Conservation (phyloP, 2,797 vertebrate species). For the Champsocephalus esox region DNA sequence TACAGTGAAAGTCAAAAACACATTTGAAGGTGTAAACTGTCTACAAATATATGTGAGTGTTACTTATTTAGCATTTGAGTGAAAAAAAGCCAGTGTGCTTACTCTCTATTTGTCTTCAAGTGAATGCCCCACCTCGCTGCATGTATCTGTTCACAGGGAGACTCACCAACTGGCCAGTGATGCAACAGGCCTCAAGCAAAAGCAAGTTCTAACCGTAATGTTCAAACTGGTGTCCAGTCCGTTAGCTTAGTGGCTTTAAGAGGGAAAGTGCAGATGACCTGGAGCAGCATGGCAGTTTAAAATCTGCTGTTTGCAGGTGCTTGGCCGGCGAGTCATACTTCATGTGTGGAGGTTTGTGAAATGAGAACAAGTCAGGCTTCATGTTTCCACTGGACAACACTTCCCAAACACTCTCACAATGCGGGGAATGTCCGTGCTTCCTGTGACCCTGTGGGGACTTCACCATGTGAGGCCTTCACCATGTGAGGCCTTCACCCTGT, state of each 20-base stretch:
- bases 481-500: constrained; percentile 27
- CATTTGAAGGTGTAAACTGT: constrained; percentile 5
- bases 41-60: not conserved
- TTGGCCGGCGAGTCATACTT: constrained; percentile 16
- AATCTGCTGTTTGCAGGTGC: constrained; percentile 33
- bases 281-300: constrained; percentile 56
- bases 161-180: constrained; percentile 34
- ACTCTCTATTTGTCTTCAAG: constrained; percentile 6
- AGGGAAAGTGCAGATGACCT: constrained; percentile 29
- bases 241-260: constrained; percentile 33
- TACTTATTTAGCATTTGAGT: not conserved
- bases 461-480: constrained; percentile 30
- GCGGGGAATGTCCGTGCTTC: constrained; percentile 50
- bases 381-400: constrained; percentile 42
- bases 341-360: constrained; percentile 23
- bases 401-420: constrained; percentile 30
- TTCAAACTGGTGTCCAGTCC: constrained; percentile 5
- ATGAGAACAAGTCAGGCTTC: constrained; percentile 11
- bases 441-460: constrained; percentile 45
- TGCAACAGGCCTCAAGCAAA: constrained; percentile 27
- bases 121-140: constrained; percentile 16
- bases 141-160: constrained; percentile 39
- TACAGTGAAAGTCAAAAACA: constrained; percentile 8
- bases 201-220: constrained; percentile 9
- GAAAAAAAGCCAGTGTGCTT: constrained; percentile 5